Evolutionary conservation across 2,888 invertebrate species (phyloP).

Genomic region (Diplazon laetatorius): DNA sequence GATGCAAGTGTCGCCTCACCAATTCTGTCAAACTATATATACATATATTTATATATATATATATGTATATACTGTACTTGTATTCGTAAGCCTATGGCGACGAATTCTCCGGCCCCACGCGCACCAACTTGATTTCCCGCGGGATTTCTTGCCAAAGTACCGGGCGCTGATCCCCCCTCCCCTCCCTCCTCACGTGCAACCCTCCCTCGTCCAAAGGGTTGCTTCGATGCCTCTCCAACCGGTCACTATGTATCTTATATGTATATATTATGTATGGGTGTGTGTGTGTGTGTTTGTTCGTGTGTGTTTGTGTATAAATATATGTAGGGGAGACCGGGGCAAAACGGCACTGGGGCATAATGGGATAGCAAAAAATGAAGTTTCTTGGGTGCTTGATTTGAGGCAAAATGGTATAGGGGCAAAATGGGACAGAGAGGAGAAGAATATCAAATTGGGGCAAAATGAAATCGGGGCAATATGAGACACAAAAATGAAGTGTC

Average conservation of each 20-base stretch:
- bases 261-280: neutral
- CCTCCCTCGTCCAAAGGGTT: constrained; percentile 51
- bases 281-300: neutral
- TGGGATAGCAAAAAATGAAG: no score
- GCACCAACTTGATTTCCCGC: constrained; percentile 79
- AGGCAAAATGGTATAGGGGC: no score
- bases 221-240: constrained; percentile 35
- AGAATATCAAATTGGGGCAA: no score
- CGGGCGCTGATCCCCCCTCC: no score
- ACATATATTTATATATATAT: constrained; percentile 7
- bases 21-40: constrained; percentile 45
- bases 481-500: no score
- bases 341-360: no score
- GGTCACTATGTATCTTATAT: constrained; percentile 12
- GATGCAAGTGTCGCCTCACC: constrained; percentile 15
- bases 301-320: no score
- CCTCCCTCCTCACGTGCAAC: constrained; percentile 13
- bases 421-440: no score
- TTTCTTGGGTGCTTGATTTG: no score
- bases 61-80: no score
- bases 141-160: constrained; percentile 72
- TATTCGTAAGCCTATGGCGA: constrained; percentile 51
- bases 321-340: no score
- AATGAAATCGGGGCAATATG: no score
- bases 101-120: constrained; percentile 29